Evolutionary conservation across 2,797 vertebrate species (phyloP).

Genomic region (Megalops cyprinoides): DNA sequence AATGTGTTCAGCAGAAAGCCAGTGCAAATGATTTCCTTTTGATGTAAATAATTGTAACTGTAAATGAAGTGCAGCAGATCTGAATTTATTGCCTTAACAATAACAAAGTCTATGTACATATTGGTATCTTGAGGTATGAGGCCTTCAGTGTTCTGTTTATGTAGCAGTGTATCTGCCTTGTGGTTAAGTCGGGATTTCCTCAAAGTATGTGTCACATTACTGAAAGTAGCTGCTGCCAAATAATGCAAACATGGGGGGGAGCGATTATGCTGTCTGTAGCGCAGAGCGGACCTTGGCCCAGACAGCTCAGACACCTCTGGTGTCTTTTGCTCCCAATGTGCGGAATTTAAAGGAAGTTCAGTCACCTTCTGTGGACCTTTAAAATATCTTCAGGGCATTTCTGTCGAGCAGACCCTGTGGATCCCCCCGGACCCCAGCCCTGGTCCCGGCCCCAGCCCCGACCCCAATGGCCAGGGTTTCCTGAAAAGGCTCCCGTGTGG

Average conservation of each 20-base stretch:
- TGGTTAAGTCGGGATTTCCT: background rate
- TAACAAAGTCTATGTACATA: background rate
- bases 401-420: slow-evolving; percentile 38
- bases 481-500: slow-evolving; percentile 40
- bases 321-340: slow-evolving; percentile 33
- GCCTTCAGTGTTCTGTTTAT: background rate
- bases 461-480: slow-evolving; percentile 44
- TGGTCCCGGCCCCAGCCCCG: too few relatives aligned
- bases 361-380: slow-evolving; percentile 34
- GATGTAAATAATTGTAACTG: too few relatives aligned
- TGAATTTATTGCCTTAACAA: background rate
- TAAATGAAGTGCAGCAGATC: background rate
- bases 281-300: slow-evolving; percentile 20
- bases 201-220: background rate
- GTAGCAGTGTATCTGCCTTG: background rate
- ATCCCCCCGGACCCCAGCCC: slow-evolving; percentile 49
- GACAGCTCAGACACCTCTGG: slow-evolving; percentile 29
- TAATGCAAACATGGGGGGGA: background rate
- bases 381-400: slow-evolving; percentile 46
- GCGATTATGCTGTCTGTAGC: slow-evolving; percentile 21
- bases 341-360: slow-evolving; percentile 44
- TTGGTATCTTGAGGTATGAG: background rate
- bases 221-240: background rate
- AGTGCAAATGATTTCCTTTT: too few relatives aligned
- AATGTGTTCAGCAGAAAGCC: too few relatives aligned